phyloP scores from a whole-genome alignment of 2,113 vertebrate species.

The Neomonachus schauinslandi region DNA sequence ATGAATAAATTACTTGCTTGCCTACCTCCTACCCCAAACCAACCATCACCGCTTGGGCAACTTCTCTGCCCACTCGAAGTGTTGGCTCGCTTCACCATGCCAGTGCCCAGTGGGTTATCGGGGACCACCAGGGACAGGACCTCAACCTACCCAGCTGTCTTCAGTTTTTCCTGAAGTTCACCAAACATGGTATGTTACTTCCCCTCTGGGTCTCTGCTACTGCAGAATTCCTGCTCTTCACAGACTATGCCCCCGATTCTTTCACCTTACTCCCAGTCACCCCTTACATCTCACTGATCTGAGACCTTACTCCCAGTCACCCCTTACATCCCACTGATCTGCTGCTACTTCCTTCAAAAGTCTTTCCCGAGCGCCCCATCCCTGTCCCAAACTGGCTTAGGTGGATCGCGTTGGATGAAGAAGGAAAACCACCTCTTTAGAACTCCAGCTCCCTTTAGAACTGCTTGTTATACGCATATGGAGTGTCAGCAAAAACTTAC shows the following conservation, averaged over 20 bases:
- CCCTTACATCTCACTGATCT: not conserved
- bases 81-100: not conserved
- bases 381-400: not conserved
- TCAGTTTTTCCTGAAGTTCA: not conserved
- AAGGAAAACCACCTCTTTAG: not conserved
- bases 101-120: too few species aligned
- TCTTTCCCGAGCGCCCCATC: not conserved
- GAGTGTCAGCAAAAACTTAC: not conserved
- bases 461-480: not conserved
- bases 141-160: not conserved
- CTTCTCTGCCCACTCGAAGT: not conserved
- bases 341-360: not conserved
- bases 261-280: not conserved
- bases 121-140: too few species aligned
- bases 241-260: fast-evolving
- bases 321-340: not conserved
- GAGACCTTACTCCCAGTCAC: too few species aligned
- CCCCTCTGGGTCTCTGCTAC: not conserved
- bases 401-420: not conserved
- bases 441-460: not conserved
- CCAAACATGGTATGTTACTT: not conserved
- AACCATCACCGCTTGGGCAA: not conserved
- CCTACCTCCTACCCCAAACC: too few species aligned
- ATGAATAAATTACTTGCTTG: not conserved
- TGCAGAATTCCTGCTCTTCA: not conserved